Conservation (phyloP, 2,113 vertebrate species). For the rat (Rattus norvegicus) region GRCr8 NC_086024.1:106015001-106015500, state of each 20-base stretch:
- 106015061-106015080: background rate
- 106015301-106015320: background rate
- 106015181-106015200: background rate
- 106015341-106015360: background rate
- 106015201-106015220: background rate
- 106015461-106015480: background rate
- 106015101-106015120: background rate
- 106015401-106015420: background rate
- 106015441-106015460: constrained; percentile 21
- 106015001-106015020: constrained; percentile 14
- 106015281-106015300: background rate
- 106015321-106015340: background rate
- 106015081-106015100: background rate
- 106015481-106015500: constrained; percentile 94
- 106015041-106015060: background rate
- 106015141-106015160: background rate
- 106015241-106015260: constrained; percentile 32
- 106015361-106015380: background rate
- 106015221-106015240: background rate
- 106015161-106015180: background rate
- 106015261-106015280: constrained; percentile 33
- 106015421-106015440: constrained; percentile 35
- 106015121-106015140: background rate
- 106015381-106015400: constrained; percentile 23
- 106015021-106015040: background rate